phyloP scores from a whole-genome alignment of 2,888 invertebrate genomes.

The Drosophila nr. perissopoda region DNA sequence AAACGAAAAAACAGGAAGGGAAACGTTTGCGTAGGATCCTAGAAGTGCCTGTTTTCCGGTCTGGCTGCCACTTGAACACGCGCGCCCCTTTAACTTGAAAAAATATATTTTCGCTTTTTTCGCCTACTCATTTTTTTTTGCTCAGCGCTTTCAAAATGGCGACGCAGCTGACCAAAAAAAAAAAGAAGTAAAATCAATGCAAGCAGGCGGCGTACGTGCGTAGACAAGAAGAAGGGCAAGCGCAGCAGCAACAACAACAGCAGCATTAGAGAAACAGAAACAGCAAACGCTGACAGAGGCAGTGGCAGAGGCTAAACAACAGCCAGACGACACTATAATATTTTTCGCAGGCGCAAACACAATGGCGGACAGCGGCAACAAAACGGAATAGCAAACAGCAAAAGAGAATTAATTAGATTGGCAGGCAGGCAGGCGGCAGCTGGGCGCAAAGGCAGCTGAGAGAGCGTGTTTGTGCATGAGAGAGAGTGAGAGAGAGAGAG shows the following conservation, averaged over 20 bases:
- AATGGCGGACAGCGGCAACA: constrained; percentile 52
- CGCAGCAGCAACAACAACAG: constrained; percentile 18
- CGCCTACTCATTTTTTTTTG: background rate
- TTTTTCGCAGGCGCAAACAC: constrained; percentile 58
- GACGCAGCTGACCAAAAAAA: constrained; percentile 49
- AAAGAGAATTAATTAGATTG: constrained; percentile 79
- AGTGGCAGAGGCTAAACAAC: constrained; percentile 24
- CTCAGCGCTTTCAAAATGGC: constrained; percentile 66
- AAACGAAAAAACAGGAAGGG: constrained; percentile 4
- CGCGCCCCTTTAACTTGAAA: constrained; percentile 40
- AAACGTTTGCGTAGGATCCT: constrained; percentile 1
- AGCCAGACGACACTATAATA: constrained; percentile 21
- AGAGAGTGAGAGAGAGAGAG: constrained; percentile 9
- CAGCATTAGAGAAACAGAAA: constrained; percentile 36
- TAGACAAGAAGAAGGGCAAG: constrained; percentile 49
- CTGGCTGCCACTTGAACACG: constrained; percentile 63
- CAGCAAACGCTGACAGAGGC: constrained; percentile 35
- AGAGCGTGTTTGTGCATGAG: constrained; percentile 28
- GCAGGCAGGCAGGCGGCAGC: constrained; percentile 59
- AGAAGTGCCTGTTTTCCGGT: constrained; percentile 30
- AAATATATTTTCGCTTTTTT: constrained; percentile 16
- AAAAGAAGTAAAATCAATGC: constrained; percentile 60
- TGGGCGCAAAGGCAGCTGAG: constrained; percentile 64
- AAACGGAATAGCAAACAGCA: constrained; percentile 42
- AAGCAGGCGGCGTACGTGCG: constrained; percentile 43